A percentile compares a stretch with the other conserved stretches of the same genome.
These are phyloP conservation scores for Coreius guichenoti DNA, from an alignment of 2,797 vertebrate species.

Conservation along the genomic window DNA sequence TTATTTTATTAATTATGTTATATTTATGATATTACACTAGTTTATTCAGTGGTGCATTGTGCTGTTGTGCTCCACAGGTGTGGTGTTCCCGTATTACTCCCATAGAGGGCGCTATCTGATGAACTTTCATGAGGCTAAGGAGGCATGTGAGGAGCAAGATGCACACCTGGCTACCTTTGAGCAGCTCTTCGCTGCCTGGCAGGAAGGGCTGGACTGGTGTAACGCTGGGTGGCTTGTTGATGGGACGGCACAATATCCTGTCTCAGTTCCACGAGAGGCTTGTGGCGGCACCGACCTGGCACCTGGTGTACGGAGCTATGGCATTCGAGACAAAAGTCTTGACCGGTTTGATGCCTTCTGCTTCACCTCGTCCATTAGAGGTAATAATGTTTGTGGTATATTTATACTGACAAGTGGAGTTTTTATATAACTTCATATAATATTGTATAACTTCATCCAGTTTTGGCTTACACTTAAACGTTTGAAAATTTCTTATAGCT, in stretches of 20 bases:
- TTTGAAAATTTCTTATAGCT: background rate
- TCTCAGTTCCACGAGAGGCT: slow-evolving; percentile 80
- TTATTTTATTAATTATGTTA: background rate
- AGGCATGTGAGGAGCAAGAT: slow-evolving; percentile 83
- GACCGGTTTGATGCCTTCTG: slow-evolving; percentile 90
- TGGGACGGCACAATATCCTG: slow-evolving; percentile 90
- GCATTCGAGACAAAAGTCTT: slow-evolving; percentile 78
- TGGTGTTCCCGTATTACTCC: slow-evolving; percentile 92
- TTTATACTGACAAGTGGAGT: background rate
- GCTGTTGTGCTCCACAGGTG: slow-evolving; percentile 72
- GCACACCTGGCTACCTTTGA: slow-evolving; percentile 87
- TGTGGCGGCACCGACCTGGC: slow-evolving; percentile 84
- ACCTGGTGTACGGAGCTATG: slow-evolving; percentile 89
- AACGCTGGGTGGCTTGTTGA: slow-evolving; percentile 93
- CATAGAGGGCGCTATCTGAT: slow-evolving; percentile 84
- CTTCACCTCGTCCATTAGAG: slow-evolving; percentile 83
- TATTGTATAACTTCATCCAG: background rate
- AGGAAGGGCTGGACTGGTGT: slow-evolving; percentile 93
- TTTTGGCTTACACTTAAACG: background rate
- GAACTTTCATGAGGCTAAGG: slow-evolving; percentile 84
- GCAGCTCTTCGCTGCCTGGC: slow-evolving; percentile 90
- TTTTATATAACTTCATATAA: background rate
- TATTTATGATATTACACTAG: background rate
- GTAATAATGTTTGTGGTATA: slow-evolving; percentile 67
- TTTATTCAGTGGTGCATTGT: background rate